phyloP scores from a whole-genome alignment of 2,797 vertebrate species.

The Anas flavirostris region DNA sequence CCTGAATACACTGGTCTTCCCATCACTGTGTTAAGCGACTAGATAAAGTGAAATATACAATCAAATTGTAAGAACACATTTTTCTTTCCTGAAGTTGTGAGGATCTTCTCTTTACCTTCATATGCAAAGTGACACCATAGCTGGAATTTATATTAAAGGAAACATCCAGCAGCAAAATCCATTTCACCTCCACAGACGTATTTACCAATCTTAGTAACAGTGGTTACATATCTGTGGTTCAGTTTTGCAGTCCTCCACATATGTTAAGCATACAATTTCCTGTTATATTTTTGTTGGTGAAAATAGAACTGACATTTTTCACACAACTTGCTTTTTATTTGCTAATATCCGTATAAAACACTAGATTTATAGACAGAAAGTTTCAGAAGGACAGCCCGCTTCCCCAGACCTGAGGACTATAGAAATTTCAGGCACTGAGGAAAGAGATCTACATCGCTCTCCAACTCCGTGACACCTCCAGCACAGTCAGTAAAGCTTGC shows the following conservation, averaged over 20 bases:
- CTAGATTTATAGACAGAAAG: slow-evolving; percentile 1
- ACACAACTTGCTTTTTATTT: slow-evolving; percentile 39
- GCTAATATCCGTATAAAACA: slow-evolving; percentile 3
- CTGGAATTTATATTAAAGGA: slow-evolving; percentile 48
- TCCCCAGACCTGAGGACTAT: background rate
- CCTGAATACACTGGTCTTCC: background rate
- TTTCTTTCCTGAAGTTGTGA: background rate
- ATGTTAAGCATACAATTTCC: slow-evolving; percentile 55
- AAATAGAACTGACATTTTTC: slow-evolving; percentile 49
- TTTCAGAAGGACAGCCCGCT: background rate
- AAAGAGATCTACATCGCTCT: background rate
- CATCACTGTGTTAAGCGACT: background rate
- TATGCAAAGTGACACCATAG: background rate
- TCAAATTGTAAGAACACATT: background rate
- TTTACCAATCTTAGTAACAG: slow-evolving; percentile 18
- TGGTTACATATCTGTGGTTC: slow-evolving; percentile 7
- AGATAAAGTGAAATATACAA: background rate
- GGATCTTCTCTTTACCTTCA: background rate
- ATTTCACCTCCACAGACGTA: background rate
- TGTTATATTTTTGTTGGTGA: slow-evolving; percentile 40
- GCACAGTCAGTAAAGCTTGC: background rate
- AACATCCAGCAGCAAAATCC: background rate
- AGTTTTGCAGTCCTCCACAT: slow-evolving; percentile 34
- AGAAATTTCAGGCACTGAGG: background rate
- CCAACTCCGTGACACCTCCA: background rate